A percentile compares a stretch with the other conserved stretches of the same genome.
Evolutionary conservation across 2,797 vertebrate species (phyloP).

Genomic region (Glossophaga mutica): DNA sequence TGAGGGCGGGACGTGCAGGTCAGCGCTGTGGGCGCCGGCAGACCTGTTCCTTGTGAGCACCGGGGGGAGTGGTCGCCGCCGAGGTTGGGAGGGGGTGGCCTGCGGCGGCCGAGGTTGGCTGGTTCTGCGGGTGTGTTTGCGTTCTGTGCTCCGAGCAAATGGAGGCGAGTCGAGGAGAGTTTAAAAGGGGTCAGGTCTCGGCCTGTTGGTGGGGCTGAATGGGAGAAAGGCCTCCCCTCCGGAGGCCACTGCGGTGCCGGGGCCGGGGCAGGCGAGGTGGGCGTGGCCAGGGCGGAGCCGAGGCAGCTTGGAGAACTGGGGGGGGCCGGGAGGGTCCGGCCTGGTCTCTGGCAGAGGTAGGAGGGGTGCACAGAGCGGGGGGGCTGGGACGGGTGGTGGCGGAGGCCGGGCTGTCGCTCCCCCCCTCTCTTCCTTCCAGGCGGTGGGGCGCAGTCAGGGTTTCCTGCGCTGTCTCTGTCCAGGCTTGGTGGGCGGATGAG

Average conservation of each 20-base stretch:
- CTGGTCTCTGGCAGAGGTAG: too few species aligned
- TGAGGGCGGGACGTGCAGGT: fast-evolving
- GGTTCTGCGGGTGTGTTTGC: fast-evolving
- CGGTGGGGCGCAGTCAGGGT: neutral
- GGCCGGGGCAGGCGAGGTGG: fast-evolving
- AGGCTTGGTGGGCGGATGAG: neutral
- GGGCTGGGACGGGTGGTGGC: fast-evolving
- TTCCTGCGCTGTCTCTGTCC: neutral
- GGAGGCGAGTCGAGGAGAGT: neutral
- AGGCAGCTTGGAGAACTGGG: fast-evolving
- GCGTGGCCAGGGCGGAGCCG: neutral
- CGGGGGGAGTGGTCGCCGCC: neutral
- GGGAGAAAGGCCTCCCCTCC: fast-evolving
- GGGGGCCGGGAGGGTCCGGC: neutral
- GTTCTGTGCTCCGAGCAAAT: fast-evolving
- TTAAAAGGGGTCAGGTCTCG: fast-evolving
- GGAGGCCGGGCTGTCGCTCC: fast-evolving
- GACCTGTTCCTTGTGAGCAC: neutral
- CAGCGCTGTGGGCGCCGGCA: neutral
- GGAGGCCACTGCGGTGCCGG: fast-evolving
- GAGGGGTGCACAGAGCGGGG: fast-evolving
- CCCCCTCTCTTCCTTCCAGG: fast-evolving
- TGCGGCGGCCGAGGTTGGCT: fast-evolving
- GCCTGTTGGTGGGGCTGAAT: fast-evolving
- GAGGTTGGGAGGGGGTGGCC: neutral